Percentiles rank a stretch among this genome's conserved stretches.
These are phyloP conservation scores for Micoletzkya japonica DNA, from an alignment of 2,888 invertebrate genomes.

Conservation along the genomic window DNA sequence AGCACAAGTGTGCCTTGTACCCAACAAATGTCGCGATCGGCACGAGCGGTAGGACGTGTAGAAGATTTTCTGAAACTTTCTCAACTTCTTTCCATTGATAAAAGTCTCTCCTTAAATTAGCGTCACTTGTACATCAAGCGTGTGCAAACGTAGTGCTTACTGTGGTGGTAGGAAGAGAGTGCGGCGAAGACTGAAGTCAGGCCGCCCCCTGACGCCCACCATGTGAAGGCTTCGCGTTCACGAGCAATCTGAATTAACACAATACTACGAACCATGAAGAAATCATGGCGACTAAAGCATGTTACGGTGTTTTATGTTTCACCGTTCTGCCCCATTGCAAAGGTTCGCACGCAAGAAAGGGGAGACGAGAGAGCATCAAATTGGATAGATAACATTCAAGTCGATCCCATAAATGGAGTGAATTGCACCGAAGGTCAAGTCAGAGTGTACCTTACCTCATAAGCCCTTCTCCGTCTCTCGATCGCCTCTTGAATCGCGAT, in stretches of 20 bases:
- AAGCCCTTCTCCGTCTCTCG: conserved; percentile 40
- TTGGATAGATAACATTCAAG: no score
- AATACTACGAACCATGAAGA: not conserved
- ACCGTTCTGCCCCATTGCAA: no score
- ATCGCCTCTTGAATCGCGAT: conserved; percentile 41
- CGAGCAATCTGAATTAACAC: conserved; percentile 33
- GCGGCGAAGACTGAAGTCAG: conserved; percentile 37
- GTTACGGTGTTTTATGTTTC: not conserved
- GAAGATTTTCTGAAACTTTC: conserved; percentile 23
- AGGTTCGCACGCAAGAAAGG: not conserved
- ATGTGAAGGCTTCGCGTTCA: conserved; percentile 43
- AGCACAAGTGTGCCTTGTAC: conserved; percentile 46
- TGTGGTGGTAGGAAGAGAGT: conserved; percentile 43
- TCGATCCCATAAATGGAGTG: not conserved
- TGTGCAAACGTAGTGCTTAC: no score
- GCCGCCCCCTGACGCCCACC: conserved; percentile 40
- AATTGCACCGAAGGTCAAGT: not conserved
- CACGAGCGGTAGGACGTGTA: conserved; percentile 43
- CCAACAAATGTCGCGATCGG: conserved; percentile 46
- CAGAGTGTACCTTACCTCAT: conserved; percentile 29
- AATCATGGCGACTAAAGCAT: not conserved
- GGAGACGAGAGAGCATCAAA: not conserved
- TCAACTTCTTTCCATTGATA: no score
- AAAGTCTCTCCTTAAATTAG: no score
- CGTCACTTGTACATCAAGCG: no score